These are phyloP conservation scores for Philopedon plagiatum DNA, from an alignment of 2,888 invertebrate genomes.

Conservation along the genomic window DNA sequence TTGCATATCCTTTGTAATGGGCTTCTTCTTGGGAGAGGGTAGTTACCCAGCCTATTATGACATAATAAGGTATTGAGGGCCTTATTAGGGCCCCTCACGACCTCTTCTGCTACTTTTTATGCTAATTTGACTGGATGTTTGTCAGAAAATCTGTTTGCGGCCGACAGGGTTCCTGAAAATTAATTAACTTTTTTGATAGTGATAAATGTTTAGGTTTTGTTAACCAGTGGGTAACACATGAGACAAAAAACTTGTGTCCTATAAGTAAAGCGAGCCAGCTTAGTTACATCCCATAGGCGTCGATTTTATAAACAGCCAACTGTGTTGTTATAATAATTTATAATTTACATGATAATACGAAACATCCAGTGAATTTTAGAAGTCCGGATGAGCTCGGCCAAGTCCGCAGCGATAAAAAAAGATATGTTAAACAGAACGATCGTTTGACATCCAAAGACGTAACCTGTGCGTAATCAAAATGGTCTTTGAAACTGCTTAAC, in stretches of 20 bases:
- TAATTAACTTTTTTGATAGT: conserved; percentile 50
- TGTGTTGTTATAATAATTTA: too few species aligned
- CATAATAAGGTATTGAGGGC: conserved; percentile 66
- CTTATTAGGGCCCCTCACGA: conserved; percentile 60
- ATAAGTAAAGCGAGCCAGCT: background rate
- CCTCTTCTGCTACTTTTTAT: conserved; percentile 56
- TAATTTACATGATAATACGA: too few species aligned
- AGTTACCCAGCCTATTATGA: conserved; percentile 65
- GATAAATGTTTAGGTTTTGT: conserved; percentile 46
- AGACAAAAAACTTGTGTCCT: conserved; percentile 17
- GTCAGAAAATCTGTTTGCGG: conserved; percentile 50
- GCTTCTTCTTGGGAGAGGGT: conserved; percentile 61
- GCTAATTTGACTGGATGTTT: conserved; percentile 54
- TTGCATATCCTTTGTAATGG: conserved; percentile 68
- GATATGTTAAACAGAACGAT: too few species aligned
- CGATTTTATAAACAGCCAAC: too few species aligned
- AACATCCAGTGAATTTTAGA: too few species aligned
- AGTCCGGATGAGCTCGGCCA: too few species aligned
- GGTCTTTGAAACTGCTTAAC: too few species aligned
- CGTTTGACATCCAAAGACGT: too few species aligned
- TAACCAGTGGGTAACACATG: conserved; percentile 15
- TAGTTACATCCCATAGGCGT: background rate
- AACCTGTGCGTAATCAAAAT: too few species aligned
- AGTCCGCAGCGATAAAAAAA: too few species aligned
- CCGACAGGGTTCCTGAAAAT: conserved; percentile 41